Evolutionary conservation across 2,797 vertebrate genomes (phyloP).

Genomic region (Epinephelus malabaricus): DNA sequence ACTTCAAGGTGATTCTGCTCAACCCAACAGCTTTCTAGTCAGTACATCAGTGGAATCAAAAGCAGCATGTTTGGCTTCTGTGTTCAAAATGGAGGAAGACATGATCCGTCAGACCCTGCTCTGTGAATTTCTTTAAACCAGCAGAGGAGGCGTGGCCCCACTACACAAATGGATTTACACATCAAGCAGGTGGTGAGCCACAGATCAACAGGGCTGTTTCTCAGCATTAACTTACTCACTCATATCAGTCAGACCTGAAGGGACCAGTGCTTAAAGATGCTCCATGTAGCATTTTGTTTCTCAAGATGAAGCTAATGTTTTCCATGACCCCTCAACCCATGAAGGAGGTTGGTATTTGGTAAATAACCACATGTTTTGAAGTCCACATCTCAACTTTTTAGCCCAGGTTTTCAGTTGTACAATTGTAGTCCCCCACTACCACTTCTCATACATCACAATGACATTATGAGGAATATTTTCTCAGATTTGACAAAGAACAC

Average conservation of each 20-base stretch:
- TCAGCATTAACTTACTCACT: neutral
- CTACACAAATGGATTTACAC: neutral
- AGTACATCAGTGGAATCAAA: conserved; percentile 41
- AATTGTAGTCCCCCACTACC: neutral
- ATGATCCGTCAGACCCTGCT: conserved; percentile 4
- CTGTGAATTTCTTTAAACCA: conserved; percentile 2
- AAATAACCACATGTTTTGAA: neutral
- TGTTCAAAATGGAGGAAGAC: conserved; percentile 26
- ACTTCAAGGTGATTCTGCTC: conserved; percentile 49
- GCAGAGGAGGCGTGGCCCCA: neutral
- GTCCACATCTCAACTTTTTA: neutral
- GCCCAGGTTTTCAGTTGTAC: neutral
- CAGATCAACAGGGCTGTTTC: neutral
- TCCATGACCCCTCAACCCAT: neutral
- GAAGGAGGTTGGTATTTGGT: neutral
- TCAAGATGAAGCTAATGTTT: neutral
- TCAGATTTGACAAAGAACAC: too few relatives aligned
- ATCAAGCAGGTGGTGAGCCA: neutral
- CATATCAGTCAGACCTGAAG: neutral
- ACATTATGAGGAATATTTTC: too few relatives aligned
- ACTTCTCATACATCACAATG: too few relatives aligned
- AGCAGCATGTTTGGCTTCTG: conserved; percentile 22
- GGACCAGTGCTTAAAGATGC: neutral
- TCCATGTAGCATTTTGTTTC: neutral
- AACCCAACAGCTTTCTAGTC: conserved; percentile 11